Conservation (phyloP, 2,797 vertebrate genomes). For the Schizothorax lantsangensis region DNA sequence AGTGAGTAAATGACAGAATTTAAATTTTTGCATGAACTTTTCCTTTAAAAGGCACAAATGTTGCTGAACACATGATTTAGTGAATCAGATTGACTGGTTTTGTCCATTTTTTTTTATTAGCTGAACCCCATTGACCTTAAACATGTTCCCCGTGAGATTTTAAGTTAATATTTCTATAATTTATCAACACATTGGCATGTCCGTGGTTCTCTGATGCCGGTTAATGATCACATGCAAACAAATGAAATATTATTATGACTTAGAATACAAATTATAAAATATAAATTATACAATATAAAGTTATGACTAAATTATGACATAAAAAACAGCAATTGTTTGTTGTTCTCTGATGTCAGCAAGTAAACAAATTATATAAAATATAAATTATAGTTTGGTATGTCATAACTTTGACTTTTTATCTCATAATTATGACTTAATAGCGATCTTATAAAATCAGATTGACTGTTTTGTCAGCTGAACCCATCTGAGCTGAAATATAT, state of each 20-base stretch:
- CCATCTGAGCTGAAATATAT: no score
- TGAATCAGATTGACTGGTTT: neutral
- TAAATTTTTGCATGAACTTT: no score
- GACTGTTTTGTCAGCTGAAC: no score
- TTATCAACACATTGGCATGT: neutral
- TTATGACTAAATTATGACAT: no score
- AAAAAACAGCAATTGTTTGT: no score
- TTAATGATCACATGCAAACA: neutral
- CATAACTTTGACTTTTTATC: neutral
- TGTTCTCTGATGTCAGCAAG: neutral
- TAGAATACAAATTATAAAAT: neutral
- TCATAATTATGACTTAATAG: neutral
- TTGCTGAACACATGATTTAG: neutral
- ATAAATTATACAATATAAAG: neutral
- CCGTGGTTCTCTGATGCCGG: neutral
- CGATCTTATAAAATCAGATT: no score
- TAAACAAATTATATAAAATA: no score
- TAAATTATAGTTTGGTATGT: neutral
- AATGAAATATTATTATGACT: neutral
- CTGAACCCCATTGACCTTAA: neutral
- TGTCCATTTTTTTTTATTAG: neutral
- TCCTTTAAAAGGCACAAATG: neutral
- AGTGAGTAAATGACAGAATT: no score
- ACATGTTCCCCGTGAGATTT: neutral
- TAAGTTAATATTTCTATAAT: neutral